Percentiles rank a stretch among this genome's conserved stretches.
phyloP scores from a whole-genome alignment of 2,888 invertebrate genomes.

The Octodonta nipae region DNA sequence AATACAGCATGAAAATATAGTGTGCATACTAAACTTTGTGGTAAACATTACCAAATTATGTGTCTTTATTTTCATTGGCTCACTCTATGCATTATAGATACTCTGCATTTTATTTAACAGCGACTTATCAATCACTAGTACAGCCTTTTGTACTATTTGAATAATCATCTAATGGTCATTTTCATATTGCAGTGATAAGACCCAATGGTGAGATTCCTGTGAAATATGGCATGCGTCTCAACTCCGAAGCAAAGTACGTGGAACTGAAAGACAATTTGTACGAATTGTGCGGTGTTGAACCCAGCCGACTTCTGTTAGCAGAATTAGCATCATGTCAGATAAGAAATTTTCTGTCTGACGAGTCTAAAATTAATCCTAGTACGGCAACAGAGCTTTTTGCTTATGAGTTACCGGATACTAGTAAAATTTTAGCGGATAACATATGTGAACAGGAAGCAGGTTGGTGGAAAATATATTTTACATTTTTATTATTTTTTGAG shows the following conservation, averaged over 20 bases:
- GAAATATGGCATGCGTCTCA: constrained; percentile 72
- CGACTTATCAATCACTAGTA: too few relatives aligned
- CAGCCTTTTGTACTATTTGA: too few relatives aligned
- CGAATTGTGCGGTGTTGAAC: constrained; percentile 46
- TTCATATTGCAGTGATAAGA: constrained; percentile 46
- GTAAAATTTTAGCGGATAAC: constrained; percentile 15
- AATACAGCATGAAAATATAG: too few relatives aligned
- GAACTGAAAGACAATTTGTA: constrained; percentile 61
- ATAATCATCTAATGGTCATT: background rate
- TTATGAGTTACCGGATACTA: constrained; percentile 49
- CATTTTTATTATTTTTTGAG: too few relatives aligned
- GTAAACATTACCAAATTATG: too few relatives aligned
- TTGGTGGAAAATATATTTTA: too few relatives aligned
- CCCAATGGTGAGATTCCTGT: constrained; percentile 70
- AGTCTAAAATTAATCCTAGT: constrained; percentile 38
- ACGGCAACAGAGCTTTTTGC: constrained; percentile 48
- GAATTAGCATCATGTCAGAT: constrained; percentile 60
- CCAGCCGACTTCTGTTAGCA: constrained; percentile 53
- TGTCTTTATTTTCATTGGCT: too few relatives aligned
- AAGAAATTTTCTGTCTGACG: constrained; percentile 44
- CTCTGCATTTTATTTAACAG: too few relatives aligned
- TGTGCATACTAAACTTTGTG: too few relatives aligned
- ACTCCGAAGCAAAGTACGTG: constrained; percentile 68
- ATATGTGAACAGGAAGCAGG: constrained; percentile 20
- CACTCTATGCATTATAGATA: too few relatives aligned